These are phyloP conservation scores for Morinoia aosen DNA, from an alignment of 2,888 invertebrate genomes.

Conservation along the genomic window DNA sequence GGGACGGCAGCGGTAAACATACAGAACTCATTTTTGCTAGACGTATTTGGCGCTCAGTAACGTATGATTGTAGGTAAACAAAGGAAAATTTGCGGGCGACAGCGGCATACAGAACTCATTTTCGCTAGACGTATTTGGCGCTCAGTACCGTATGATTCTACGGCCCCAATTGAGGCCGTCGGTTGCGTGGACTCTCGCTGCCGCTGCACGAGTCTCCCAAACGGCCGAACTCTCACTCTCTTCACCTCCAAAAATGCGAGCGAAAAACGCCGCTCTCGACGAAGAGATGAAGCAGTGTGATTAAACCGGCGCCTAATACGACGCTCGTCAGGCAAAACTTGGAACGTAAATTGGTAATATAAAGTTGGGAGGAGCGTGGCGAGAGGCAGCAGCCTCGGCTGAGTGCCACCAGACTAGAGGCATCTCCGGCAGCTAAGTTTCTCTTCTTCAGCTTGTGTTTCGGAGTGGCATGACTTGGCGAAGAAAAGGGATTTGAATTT, in stretches of 20 bases:
- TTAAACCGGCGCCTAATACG: not conserved
- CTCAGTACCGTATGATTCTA: not conserved
- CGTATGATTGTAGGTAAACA: not conserved
- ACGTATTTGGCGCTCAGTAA: not conserved
- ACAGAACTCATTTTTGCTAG: too few relatives aligned
- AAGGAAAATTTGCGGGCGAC: not conserved
- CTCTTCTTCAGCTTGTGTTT: not conserved
- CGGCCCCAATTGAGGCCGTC: not conserved
- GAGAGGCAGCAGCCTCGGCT: not conserved
- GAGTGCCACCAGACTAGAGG: not conserved
- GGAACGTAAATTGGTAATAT: not conserved
- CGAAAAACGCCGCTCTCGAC: not conserved
- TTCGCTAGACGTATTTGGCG: not conserved
- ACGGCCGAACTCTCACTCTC: not conserved
- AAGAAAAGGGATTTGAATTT: not conserved
- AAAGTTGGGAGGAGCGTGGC: slow-evolving; percentile 7
- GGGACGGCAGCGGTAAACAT: too few relatives aligned
- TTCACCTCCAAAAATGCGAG: not conserved
- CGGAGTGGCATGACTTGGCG: not conserved
- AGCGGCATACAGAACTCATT: not conserved
- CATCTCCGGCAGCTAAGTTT: not conserved
- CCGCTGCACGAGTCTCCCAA: not conserved
- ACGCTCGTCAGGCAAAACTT: slow-evolving; percentile 4
- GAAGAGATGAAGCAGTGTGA: slow-evolving; percentile 17
- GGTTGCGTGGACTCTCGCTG: not conserved